Percentiles rank a stretch among this genome's conserved stretches.
Evolutionary conservation across 2,113 vertebrate species (phyloP).

Genomic region (Gnathonemus echidnorhynchus): DNA sequence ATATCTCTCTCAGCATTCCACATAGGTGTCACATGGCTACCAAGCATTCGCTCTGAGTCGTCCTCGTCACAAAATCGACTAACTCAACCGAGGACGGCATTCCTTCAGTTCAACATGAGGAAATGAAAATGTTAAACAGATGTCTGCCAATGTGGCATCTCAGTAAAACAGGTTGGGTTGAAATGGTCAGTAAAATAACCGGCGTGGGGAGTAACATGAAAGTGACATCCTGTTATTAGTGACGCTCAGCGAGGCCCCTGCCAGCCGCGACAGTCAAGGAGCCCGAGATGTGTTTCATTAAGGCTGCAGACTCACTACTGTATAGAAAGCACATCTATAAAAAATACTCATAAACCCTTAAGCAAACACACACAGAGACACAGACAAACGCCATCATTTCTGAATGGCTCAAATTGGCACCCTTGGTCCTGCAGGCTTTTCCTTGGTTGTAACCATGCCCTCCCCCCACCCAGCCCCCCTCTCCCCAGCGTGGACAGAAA

Average conservation of each 20-base stretch:
- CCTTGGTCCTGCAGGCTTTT: neutral
- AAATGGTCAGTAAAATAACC: neutral
- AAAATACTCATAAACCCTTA: neutral
- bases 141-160: neutral
- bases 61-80: neutral
- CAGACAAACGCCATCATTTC: neutral
- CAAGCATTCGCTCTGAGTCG: neutral
- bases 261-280: neutral
- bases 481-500: neutral
- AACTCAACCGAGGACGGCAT: neutral
- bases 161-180: neutral
- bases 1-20: neutral
- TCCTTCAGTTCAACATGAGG: neutral
- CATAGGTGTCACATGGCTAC: neutral
- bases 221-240: neutral
- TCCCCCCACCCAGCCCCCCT: neutral
- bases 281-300: neutral
- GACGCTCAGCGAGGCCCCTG: neutral
- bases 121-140: neutral
- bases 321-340: neutral
- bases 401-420: neutral
- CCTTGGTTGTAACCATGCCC: constrained; percentile 2
- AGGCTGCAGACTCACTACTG: neutral
- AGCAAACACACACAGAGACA: neutral
- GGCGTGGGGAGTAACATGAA: neutral